These are phyloP conservation scores for Agelas oroides DNA, from an alignment of 37 sponge, comb jelly and placozoan species.

Conservation along the genomic window DNA sequence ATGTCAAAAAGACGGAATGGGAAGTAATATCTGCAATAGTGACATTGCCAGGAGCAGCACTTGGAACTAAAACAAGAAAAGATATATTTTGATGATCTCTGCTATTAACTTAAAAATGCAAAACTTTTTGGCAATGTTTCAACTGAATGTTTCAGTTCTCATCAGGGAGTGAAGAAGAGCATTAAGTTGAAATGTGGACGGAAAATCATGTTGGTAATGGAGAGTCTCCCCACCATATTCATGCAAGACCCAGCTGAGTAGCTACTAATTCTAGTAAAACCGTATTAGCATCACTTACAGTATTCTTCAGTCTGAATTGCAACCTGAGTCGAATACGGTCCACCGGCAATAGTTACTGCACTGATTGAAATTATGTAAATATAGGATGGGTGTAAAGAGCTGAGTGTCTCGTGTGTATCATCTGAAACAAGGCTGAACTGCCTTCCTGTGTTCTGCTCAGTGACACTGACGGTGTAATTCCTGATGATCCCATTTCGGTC, in stretches of 20 bases:
- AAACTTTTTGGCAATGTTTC: no score
- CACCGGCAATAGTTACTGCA: constrained; percentile 2
- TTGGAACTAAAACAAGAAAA: constrained; percentile 37
- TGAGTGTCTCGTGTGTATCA: background rate
- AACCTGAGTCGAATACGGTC: background rate
- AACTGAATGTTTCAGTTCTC: no score
- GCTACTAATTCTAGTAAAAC: no score
- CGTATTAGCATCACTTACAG: background rate
- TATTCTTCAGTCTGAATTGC: background rate
- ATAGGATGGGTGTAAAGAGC: background rate
- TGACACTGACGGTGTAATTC: no score
- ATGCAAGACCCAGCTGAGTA: no score
- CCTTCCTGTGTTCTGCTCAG: background rate
- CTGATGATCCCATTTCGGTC: background rate
- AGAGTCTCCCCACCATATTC: no score
- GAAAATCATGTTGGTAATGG: no score
- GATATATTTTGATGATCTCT: no score
- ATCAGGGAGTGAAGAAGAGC: no score
- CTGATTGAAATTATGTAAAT: background rate
- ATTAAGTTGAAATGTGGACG: no score
- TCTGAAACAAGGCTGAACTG: background rate
- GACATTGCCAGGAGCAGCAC: constrained; percentile 45
- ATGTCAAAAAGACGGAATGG: constrained; percentile 23
- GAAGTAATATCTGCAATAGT: background rate
- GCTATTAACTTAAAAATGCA: no score